These are phyloP conservation scores for Microcebus murinus DNA, from an alignment of 2,113 vertebrate genomes.

Conservation along the genomic window DNA sequence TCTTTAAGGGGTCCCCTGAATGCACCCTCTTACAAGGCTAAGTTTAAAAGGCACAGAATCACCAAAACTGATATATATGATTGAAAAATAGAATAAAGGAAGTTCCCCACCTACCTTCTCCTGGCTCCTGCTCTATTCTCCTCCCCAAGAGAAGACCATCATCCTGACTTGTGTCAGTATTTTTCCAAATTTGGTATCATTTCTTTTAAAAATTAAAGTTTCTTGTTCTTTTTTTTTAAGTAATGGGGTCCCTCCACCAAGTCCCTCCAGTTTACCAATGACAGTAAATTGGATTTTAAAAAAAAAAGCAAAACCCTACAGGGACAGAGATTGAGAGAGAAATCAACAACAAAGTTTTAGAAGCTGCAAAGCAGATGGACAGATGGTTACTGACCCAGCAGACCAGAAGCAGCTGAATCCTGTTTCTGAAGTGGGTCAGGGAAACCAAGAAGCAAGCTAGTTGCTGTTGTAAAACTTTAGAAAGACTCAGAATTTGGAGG, in stretches of 20 bases:
- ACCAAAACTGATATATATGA: background rate
- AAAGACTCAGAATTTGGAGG: background rate
- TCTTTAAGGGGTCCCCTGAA: background rate
- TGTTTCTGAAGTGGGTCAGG: background rate
- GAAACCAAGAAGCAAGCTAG: slow-evolving; percentile 6
- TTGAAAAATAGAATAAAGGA: background rate
- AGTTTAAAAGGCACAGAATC: background rate
- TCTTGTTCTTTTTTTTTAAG: background rate
- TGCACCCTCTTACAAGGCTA: background rate
- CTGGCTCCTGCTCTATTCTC: background rate
- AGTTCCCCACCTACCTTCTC: background rate
- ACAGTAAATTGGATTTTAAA: slow-evolving; percentile 14
- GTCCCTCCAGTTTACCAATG: background rate
- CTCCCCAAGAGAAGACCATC: background rate
- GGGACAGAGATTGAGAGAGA: background rate
- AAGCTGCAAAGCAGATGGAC: slow-evolving; percentile 12
- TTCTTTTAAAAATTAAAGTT: slow-evolving; percentile 31
- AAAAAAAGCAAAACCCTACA: background rate
- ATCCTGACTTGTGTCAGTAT: background rate
- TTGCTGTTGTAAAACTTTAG: slow-evolving; percentile 48
- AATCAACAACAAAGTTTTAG: slow-evolving; percentile 37
- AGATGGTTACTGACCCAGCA: background rate
- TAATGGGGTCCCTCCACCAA: background rate
- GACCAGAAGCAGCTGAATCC: background rate
- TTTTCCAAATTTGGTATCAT: slow-evolving; percentile 7